phyloP scores from a whole-genome alignment of 2,797 vertebrate genomes.

The Cetoscarus ocellatus region DNA sequence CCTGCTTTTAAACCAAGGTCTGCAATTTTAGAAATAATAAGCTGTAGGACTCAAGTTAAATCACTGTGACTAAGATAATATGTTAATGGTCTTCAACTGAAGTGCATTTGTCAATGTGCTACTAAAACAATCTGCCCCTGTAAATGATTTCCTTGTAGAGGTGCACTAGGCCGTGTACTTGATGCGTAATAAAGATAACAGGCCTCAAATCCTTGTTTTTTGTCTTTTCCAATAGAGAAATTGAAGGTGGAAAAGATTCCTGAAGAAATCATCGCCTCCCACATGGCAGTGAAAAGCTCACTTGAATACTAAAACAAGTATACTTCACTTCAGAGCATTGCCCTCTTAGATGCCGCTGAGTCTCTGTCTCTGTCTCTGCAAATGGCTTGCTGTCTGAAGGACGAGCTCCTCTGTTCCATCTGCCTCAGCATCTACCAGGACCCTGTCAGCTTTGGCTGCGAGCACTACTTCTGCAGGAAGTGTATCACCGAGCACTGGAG shows the following conservation, averaged over 20 bases:
- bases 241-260: constrained; percentile 28
- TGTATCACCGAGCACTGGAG: constrained; percentile 99
- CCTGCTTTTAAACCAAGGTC: too few species aligned
- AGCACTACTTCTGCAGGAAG: constrained; percentile 98
- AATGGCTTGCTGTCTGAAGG: constrained; percentile 97
- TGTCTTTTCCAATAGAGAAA: constrained; percentile 43
- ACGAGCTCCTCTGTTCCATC: constrained; percentile 98
- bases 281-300: constrained; percentile 45
- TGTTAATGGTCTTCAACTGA: constrained; percentile 6
- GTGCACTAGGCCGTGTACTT: not conserved
- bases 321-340: constrained; percentile 39
- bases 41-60: not conserved
- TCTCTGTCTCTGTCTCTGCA: constrained; percentile 68
- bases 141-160: constrained; percentile 30
- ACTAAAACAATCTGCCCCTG: constrained; percentile 15
- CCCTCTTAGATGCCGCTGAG: constrained; percentile 72
- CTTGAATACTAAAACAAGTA: constrained; percentile 51
- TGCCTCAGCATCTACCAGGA: constrained; percentile 99
- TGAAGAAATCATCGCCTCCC: constrained; percentile 27
- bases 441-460: constrained; percentile 96
- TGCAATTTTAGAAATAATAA: not conserved
- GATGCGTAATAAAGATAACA: not conserved
- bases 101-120: constrained; percentile 46
- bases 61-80: constrained; percentile 1
- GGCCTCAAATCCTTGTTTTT: constrained; percentile 25